Evolutionary conservation across 2,888 invertebrate genomes (phyloP).

Genomic region (Synanthedon vespiformis): DNA sequence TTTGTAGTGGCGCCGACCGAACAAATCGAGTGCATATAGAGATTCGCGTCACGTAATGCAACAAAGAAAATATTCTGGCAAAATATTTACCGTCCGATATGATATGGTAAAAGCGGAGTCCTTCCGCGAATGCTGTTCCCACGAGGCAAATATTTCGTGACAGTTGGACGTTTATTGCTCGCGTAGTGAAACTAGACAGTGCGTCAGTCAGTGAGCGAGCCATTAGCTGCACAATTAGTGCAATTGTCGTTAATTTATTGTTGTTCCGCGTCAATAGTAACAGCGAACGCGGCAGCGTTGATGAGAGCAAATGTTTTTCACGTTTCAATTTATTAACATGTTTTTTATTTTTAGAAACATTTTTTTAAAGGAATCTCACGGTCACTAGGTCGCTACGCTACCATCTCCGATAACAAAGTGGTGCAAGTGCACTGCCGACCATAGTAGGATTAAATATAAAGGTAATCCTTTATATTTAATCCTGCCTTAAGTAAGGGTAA

Average conservation of each 20-base stretch:
- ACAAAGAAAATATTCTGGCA: constrained; percentile 27
- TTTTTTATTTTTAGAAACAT: too few species aligned
- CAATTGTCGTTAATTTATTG: constrained; percentile 66
- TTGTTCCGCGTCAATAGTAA: constrained; percentile 33
- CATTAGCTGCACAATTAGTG: constrained; percentile 66
- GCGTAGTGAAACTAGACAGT: constrained; percentile 51
- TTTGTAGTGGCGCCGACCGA: constrained; percentile 4
- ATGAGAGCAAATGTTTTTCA: too few species aligned
- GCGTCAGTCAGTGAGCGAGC: constrained; percentile 47
- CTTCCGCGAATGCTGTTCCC: constrained; percentile 32
- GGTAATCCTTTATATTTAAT: too few species aligned
- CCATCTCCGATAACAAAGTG: too few species aligned
- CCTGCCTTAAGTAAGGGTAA: too few species aligned
- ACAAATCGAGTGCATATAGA: constrained; percentile 13
- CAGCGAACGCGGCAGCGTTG: constrained; percentile 9
- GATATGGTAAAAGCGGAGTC: background rate
- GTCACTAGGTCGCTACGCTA: too few species aligned
- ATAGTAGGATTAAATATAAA: too few species aligned
- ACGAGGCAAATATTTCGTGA: constrained; percentile 45
- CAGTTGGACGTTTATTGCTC: constrained; percentile 33
- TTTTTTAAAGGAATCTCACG: too few species aligned
- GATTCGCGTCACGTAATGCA: constrained; percentile 44
- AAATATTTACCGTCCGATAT: constrained; percentile 22
- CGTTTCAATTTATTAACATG: too few species aligned
- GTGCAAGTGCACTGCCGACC: too few species aligned